Percentiles rank a stretch among this genome's conserved stretches.
These are phyloP conservation scores for Epinotia bilunana DNA, from an alignment of 2,888 invertebrate species.

Conservation along the genomic window DNA sequence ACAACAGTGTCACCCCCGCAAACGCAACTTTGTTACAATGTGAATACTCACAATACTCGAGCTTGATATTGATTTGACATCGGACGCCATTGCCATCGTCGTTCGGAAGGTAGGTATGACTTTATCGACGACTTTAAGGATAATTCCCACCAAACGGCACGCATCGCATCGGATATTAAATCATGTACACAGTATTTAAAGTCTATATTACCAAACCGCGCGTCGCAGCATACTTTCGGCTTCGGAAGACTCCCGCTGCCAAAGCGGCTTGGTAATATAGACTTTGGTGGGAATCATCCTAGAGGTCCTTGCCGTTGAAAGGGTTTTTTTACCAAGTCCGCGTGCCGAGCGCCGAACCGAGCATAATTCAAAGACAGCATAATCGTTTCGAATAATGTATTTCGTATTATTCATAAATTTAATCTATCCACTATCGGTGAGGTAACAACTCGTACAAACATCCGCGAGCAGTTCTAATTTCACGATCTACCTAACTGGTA, in stretches of 20 bases:
- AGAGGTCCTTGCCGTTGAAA: background rate
- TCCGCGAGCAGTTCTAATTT: slow-evolving; percentile 73
- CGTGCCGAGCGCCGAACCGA: background rate
- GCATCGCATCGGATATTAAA: too few relatives aligned
- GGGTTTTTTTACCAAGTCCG: background rate
- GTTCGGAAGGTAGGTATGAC: too few relatives aligned
- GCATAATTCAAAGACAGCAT: slow-evolving; percentile 42
- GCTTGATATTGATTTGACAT: too few relatives aligned
- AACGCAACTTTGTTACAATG: background rate
- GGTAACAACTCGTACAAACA: slow-evolving; percentile 81
- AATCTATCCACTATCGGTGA: slow-evolving; percentile 83
- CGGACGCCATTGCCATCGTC: too few relatives aligned
- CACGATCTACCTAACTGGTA: slow-evolving; percentile 69
- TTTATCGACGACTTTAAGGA: too few relatives aligned
- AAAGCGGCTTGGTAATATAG: too few relatives aligned
- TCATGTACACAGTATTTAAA: too few relatives aligned
- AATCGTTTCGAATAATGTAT: slow-evolving; percentile 72
- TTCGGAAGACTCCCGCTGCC: too few relatives aligned
- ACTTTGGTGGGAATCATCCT: too few relatives aligned
- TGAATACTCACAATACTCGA: background rate
- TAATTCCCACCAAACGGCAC: too few relatives aligned
- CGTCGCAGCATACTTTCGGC: too few relatives aligned
- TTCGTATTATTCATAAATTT: slow-evolving; percentile 79
- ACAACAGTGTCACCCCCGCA: background rate
- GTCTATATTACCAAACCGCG: too few relatives aligned